phyloP scores from a whole-genome alignment of 1,140 invertebrate genomes.

The Nautilus pompilius region DNA sequence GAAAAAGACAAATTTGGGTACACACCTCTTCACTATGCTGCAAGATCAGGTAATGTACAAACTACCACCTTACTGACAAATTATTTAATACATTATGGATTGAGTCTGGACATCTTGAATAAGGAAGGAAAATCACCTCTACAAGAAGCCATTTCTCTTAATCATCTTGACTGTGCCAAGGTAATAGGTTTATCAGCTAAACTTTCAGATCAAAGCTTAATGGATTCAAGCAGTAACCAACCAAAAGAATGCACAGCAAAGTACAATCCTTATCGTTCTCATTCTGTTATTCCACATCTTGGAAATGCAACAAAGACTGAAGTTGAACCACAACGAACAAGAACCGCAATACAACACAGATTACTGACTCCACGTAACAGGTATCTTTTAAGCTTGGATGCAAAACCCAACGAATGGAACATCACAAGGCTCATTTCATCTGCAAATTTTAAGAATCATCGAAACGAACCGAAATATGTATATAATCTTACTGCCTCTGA shows the following conservation, averaged over 20 bases:
- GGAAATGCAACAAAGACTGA: neutral
- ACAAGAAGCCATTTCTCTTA: neutral
- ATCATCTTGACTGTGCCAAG: neutral
- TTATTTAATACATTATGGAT: neutral
- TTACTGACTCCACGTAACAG: neutral
- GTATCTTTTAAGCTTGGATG: neutral
- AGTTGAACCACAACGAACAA: neutral
- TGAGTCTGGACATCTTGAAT: neutral
- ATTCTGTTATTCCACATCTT: neutral
- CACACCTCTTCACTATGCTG: neutral
- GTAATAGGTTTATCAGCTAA: neutral
- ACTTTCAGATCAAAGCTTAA: neutral
- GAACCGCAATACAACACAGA: neutral
- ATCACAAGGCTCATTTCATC: neutral
- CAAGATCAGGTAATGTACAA: neutral
- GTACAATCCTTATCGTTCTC: neutral
- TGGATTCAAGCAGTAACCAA: neutral
- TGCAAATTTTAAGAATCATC: neutral
- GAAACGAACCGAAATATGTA: neutral
- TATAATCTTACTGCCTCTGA: no score
- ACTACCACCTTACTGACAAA: neutral
- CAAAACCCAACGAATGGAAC: neutral
- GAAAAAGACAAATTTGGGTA: slow-evolving; percentile 30
- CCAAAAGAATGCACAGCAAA: neutral
- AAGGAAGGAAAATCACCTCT: neutral